phyloP scores from a whole-genome alignment of 2,888 invertebrate species.

The Mamestra brassicae region DNA sequence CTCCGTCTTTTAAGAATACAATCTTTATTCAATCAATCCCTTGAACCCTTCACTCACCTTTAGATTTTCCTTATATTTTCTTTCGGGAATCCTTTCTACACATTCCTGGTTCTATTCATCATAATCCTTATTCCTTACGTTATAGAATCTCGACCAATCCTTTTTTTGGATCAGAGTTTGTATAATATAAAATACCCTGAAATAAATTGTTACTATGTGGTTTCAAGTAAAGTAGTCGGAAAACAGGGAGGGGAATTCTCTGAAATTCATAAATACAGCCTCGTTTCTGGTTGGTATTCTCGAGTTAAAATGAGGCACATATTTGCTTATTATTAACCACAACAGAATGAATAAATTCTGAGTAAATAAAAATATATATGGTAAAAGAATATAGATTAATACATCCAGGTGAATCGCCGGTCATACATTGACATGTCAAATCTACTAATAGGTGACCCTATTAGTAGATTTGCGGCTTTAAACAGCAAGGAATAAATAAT shows the following conservation, averaged over 20 bases:
- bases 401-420: too few relatives aligned
- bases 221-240: neutral
- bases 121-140: conserved; percentile 40
- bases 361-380: too few relatives aligned
- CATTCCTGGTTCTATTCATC: conserved; percentile 39
- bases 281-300: accelerated
- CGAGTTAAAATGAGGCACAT: neutral
- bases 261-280: neutral
- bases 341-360: too few relatives aligned
- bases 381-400: too few relatives aligned
- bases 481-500: neutral
- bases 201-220: conserved; percentile 15
- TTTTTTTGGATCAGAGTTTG: conserved; percentile 33
- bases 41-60: conserved; percentile 42
- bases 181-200: neutral
- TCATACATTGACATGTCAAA: too few relatives aligned
- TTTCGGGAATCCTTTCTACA: conserved; percentile 42
- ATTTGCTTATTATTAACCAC: too few relatives aligned
- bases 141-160: conserved; percentile 25
- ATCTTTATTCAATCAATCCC: conserved; percentile 56
- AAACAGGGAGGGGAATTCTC: neutral
- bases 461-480: neutral
- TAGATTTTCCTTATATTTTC: conserved; percentile 49
- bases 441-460: too few relatives aligned
- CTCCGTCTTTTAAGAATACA: conserved; percentile 52